phyloP scores from a whole-genome alignment of 2,113 vertebrate species.

The Phocoena sinus region DNA sequence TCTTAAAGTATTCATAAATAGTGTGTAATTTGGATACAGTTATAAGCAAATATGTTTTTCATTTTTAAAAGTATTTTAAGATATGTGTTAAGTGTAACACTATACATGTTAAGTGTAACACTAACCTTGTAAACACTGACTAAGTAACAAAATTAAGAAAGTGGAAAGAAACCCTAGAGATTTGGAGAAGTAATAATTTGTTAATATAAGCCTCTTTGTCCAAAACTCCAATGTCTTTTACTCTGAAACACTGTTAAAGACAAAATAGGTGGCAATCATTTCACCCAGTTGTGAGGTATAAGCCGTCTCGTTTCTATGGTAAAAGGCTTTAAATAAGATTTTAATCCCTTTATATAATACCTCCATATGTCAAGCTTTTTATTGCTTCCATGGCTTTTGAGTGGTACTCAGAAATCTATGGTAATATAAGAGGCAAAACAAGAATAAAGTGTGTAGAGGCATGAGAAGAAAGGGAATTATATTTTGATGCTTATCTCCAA shows the following conservation, averaged over 20 bases:
- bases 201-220: neutral
- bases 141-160: neutral
- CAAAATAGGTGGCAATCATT: neutral
- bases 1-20: neutral
- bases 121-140: neutral
- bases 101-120: too few species aligned
- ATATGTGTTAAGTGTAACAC: too few species aligned
- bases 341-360: neutral
- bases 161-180: neutral
- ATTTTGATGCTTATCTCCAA: constrained; percentile 51
- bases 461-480: constrained; percentile 40
- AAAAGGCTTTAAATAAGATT: neutral
- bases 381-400: neutral
- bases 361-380: neutral
- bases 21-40: neutral
- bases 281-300: neutral
- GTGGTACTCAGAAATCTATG: neutral
- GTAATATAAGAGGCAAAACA: neutral
- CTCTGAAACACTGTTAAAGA: neutral
- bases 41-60: neutral
- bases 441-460: neutral
- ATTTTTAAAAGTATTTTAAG: neutral
- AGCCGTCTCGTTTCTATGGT: neutral
- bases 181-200: neutral
- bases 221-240: neutral